Evolutionary conservation across 1,140 invertebrate species (phyloP), one percentile per base, ranked within the genome.

Genomic region (Probaryconus sp.): DNA sequence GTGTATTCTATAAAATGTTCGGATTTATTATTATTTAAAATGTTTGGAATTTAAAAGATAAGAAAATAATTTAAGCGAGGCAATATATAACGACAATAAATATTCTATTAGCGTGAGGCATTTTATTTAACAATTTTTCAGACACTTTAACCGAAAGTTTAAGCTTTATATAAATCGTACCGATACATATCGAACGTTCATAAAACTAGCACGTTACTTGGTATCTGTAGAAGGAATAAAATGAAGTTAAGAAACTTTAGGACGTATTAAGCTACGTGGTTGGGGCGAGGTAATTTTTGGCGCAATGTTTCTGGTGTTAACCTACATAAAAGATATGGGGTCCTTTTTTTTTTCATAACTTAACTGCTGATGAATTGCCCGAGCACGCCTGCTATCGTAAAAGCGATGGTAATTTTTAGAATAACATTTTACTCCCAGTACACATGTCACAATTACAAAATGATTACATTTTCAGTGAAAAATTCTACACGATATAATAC

Each of bases 111-210:
- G 33, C 3, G 5, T 13, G 37, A 13, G 21, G n/a, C 4, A 31
- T 33, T 10, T 11, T 26, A 17, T 35, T 14, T 28, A 56, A 43
- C 38, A 17, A 31, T 56, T 56, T 56, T 56, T 56, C 51, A 56
- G 24, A 5, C 21, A 28, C 50, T 17, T 13, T 21, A 3, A 20
- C 21, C 13, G 7, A 10, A 21, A 56, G 43, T 43, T 43, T 56
- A 43, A 56, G 28, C 16, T 0, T 0, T 11, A 7, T 26, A 35
- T 58, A 45, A 58, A 58, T 58, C 30, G 18, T 10, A 11, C 40
- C 30, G 55, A 58, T 58, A 58, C 18, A 35, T 17, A 58, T 58
- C 55, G 55, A 45, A 45, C 55, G 28, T 58, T 58, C 30, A 17
- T 58, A 58, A 45, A 45, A 45, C 28, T 56, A 26, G 7, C 40